Base-by-base conservation (phyloP, 2,113 vertebrate species). In the Trichomycterus rosablanca region DNA sequence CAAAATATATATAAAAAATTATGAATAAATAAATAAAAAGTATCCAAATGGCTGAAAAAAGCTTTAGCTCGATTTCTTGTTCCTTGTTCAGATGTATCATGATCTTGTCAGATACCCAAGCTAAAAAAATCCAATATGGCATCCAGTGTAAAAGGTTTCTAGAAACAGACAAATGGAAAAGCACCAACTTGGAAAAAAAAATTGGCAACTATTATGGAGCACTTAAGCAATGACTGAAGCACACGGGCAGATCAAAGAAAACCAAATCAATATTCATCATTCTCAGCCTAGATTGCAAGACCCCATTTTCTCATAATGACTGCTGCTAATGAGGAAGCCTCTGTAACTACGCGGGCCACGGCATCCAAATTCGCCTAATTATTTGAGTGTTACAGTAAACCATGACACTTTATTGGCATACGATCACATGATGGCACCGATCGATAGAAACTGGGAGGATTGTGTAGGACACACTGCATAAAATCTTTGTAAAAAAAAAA, bases 311-410 rank as follows among this genome's bases (percentile, higher is more conserved):
- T 84, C 75, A 82, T 82, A 83, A 82, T 84, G 76, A 81, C 74
- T 74, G 73, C 72, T 81, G 80, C 81, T 81, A 84, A 84, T 86
- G 79, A 84, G 79, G 78, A 83, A 78, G 77, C 71, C 68, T 68
- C 72, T 43, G 45, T 18, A 62, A 63, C 43, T 68, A 55, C 59
- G 5, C 32, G 74, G 72, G 78, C 77, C 22, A 56, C 20, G 81
- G 71, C 74, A n/a, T 72, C 14, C 24, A 48, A 79, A 68, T 66
- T 58, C 65, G 68, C 77, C 71, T 77, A 82, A 83, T 86, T 81
- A 84, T 83, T 86, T 79, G 80, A 81, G 76, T 82, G 81, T 81
- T 86, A 83, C 81, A 79, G 81, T 83, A 83, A 80, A 79, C 78
- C 81, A 76, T 75, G 79, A 74, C 81, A 81, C 69, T 82, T 84